These are phyloP conservation scores for Cephalopholis sonnerati DNA, from an alignment of 2,113 vertebrate species.

Conservation along the genomic window DNA sequence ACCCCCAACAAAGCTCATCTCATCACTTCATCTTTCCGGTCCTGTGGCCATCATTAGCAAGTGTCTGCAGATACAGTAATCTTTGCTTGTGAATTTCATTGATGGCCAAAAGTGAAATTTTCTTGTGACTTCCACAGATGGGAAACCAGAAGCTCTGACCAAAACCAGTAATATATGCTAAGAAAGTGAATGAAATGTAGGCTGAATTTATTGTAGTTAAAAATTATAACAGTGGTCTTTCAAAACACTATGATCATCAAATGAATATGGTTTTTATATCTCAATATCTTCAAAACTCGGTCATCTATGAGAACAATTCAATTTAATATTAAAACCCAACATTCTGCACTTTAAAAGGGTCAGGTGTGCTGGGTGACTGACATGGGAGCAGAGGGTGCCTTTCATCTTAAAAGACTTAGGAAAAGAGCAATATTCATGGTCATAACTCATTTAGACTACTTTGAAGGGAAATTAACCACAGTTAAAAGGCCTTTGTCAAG, in stretches of 20 bases:
- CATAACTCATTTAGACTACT: conserved; percentile 71
- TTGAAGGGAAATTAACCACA: conserved; percentile 78
- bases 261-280: conserved; percentile 55
- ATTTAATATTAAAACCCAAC: conserved; percentile 44
- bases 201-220: neutral
- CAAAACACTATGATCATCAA: conserved; percentile 26
- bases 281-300: conserved; percentile 61
- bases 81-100: conserved; percentile 59
- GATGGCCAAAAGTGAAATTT: conserved; percentile 40
- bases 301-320: conserved; percentile 24
- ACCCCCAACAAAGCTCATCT: conserved; percentile 55
- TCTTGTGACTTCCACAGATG: conserved; percentile 18
- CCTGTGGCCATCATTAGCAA: conserved; percentile 55
- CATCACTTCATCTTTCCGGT: conserved; percentile 60
- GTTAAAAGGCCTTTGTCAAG: conserved; percentile 76
- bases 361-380: conserved; percentile 64
- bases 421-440: conserved; percentile 64
- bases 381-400: conserved; percentile 55
- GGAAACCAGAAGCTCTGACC: neutral
- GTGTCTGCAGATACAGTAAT: conserved; percentile 44
- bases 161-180: neutral
- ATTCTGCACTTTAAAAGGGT: conserved; percentile 58
- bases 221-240: neutral
- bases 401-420: conserved; percentile 76
- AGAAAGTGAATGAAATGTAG: neutral